These are phyloP conservation scores for Drosophila micromelanica DNA, from an alignment of 1,140 invertebrate species.

Conservation along the genomic window DNA sequence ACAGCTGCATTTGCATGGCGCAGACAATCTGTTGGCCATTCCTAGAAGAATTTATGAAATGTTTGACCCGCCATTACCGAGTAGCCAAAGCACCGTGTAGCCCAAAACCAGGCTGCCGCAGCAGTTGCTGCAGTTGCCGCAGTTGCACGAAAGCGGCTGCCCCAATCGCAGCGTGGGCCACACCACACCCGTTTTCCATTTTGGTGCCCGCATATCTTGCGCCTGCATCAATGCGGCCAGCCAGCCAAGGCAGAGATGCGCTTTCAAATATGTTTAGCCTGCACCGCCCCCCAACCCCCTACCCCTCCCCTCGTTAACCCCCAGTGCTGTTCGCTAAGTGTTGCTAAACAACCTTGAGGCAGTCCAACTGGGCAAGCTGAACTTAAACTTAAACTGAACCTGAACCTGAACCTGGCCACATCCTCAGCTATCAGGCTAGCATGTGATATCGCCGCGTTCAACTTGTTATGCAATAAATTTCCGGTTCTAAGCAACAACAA, in stretches of 20 bases:
- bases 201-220: slow-evolving; percentile 36
- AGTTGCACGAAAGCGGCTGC: neutral
- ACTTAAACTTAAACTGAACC: neutral
- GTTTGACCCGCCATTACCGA: slow-evolving; percentile 36
- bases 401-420: neutral
- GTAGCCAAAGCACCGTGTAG: neutral
- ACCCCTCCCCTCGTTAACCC: neutral
- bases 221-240: slow-evolving; percentile 25
- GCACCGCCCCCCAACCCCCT: slow-evolving; percentile 8
- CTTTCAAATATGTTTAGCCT: slow-evolving; percentile 42
- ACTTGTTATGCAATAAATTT: slow-evolving; percentile 83
- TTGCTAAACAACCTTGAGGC: slow-evolving; percentile 71
- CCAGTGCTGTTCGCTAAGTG: slow-evolving; percentile 47
- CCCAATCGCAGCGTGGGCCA: slow-evolving; percentile 20
- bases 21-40: slow-evolving; percentile 26
- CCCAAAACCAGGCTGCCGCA: neutral
- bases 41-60: slow-evolving; percentile 72
- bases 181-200: slow-evolving; percentile 38
- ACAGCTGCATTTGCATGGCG: slow-evolving; percentile 37
- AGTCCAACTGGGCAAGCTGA: slow-evolving; percentile 30
- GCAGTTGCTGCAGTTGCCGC: neutral
- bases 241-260: slow-evolving; percentile 1
- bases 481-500: slow-evolving; percentile 64
- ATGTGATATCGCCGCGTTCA: slow-evolving; percentile 54
- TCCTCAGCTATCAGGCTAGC: slow-evolving; percentile 46